phyloP scores from a whole-genome alignment of 2,797 vertebrate species.

The Cossypha niveicapilla region DNA sequence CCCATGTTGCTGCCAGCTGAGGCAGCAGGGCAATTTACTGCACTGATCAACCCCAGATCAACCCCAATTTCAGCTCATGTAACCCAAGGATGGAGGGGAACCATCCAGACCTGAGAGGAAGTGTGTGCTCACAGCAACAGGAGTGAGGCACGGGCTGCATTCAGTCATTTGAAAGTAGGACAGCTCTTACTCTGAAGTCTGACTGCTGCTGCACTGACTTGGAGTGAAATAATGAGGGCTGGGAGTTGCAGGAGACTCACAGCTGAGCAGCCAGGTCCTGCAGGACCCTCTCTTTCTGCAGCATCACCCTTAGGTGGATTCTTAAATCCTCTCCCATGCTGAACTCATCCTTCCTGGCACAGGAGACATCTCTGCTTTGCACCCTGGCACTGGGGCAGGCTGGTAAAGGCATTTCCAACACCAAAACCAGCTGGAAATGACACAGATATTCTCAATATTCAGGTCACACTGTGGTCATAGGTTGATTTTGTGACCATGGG shows the following conservation, averaged over 20 bases:
- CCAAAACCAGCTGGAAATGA: neutral
- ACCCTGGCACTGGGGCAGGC: neutral
- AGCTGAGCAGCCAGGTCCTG: neutral
- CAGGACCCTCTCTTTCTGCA: neutral
- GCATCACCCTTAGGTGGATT: neutral
- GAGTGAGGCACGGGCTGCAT: neutral
- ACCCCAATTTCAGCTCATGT: fast-evolving
- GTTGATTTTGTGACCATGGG: neutral
- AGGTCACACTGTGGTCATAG: neutral
- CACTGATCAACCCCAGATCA: neutral
- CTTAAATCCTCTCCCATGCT: neutral
- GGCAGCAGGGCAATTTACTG: neutral
- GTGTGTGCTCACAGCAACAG: fast-evolving
- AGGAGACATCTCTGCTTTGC: neutral
- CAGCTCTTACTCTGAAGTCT: neutral
- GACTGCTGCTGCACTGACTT: neutral
- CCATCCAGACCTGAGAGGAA: neutral
- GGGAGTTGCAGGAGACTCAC: neutral
- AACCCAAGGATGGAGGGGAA: neutral
- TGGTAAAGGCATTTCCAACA: neutral
- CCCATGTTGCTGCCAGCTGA: neutral
- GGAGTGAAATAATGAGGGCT: constrained; percentile 47
- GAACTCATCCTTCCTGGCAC: too few relatives aligned
- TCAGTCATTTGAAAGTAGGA: neutral
- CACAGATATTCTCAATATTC: neutral